Evolutionary conservation across 2,888 invertebrate genomes (phyloP).

Genomic region (Volucella inflata): DNA sequence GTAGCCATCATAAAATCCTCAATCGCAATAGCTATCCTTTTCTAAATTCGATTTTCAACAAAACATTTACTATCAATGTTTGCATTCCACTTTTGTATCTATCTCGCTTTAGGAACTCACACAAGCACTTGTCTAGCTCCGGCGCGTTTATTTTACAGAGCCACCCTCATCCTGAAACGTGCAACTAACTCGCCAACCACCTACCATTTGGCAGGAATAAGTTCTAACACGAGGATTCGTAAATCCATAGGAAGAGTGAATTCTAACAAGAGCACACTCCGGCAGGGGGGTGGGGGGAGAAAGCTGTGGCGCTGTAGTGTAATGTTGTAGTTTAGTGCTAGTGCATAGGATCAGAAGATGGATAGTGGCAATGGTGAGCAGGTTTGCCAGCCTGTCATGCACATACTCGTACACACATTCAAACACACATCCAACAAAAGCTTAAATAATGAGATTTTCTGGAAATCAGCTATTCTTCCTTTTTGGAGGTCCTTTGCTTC

Average conservation of each 20-base stretch:
- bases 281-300: no score
- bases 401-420: conserved; percentile 58
- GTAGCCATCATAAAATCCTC: conserved; percentile 36
- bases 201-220: neutral
- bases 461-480: conserved; percentile 76
- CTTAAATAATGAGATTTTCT: conserved; percentile 82
- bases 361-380: conserved; percentile 67
- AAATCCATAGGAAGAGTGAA: neutral
- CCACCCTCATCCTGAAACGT: conserved; percentile 14
- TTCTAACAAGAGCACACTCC: no score
- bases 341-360: conserved; percentile 49
- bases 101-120: conserved; percentile 71
- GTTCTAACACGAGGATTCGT: conserved; percentile 43
- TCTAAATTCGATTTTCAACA: conserved; percentile 74
- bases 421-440: conserved; percentile 70
- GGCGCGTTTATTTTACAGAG: conserved; percentile 70
- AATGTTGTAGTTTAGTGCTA: neutral
- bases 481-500: conserved; percentile 64
- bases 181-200: no score
- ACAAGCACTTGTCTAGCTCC: conserved; percentile 65
- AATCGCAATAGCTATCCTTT: conserved; percentile 72
- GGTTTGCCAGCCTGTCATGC: conserved; percentile 62
- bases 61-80: conserved; percentile 71
- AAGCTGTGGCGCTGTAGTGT: conserved; percentile 47
- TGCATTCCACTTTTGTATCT: conserved; percentile 73